A percentile compares a stretch with the other conserved stretches of the same genome.
Conservation (phyloP, 2,888 invertebrate species). For the Meghimatium bilineatum region DNA sequence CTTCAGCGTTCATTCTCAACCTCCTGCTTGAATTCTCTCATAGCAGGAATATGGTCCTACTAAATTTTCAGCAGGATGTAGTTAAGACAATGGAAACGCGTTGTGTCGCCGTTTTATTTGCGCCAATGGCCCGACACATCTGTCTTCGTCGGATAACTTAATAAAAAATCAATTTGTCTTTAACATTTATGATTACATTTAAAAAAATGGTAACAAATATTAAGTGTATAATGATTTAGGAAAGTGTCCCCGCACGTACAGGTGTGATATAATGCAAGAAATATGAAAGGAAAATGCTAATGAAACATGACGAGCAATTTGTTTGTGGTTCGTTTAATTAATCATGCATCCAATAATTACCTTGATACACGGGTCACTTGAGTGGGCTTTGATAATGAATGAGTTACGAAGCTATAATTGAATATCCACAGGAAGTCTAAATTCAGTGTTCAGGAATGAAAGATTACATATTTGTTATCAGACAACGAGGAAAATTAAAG, state of each 20-base stretch:
- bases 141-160: too few species aligned
- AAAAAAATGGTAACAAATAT: too few species aligned
- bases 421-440: neutral
- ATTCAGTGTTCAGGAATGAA: neutral
- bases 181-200: too few species aligned
- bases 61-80: too few species aligned
- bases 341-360: constrained; percentile 16
- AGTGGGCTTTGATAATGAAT: neutral
- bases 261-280: neutral
- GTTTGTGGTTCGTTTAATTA: neutral
- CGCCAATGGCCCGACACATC: too few species aligned
- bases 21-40: too few species aligned
- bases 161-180: too few species aligned
- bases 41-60: too few species aligned
- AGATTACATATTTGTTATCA: neutral
- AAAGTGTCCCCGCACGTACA: neutral
- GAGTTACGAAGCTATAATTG: constrained; percentile 1
- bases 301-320: neutral
- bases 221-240: neutral
- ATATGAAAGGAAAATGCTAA: neutral
- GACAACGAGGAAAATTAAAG: too few species aligned
- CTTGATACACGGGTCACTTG: neutral
- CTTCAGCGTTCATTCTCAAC: too few species aligned
- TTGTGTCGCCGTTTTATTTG: too few species aligned
- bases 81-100: too few species aligned